phyloP scores from a whole-genome alignment of 2,113 vertebrate genomes.

The Ophthalmolycus amberensis region DNA sequence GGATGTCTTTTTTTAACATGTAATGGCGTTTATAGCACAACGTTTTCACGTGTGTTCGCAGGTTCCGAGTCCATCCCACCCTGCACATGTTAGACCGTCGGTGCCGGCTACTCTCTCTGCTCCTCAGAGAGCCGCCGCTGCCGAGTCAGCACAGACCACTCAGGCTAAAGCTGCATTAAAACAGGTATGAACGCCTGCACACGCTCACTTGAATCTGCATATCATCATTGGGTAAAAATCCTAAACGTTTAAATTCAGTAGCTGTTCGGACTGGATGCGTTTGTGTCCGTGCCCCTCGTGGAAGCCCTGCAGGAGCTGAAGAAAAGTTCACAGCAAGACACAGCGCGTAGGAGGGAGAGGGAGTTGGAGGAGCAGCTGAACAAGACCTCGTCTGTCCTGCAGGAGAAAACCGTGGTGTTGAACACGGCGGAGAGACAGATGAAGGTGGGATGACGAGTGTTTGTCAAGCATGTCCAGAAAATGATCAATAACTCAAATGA shows the following conservation, averaged over 20 bases:
- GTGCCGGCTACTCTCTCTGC: constrained; percentile 82
- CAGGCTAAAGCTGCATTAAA: constrained; percentile 95
- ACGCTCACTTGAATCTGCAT: neutral
- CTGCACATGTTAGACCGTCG: constrained; percentile 76
- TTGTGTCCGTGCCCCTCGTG: neutral
- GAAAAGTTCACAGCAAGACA: too few species aligned
- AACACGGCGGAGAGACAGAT: too few species aligned
- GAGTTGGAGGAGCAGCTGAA: too few species aligned
- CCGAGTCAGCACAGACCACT: constrained; percentile 85
- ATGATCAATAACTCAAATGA: too few species aligned
- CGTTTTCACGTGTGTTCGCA: constrained; percentile 34
- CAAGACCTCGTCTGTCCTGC: too few species aligned
- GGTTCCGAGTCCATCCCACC: constrained; percentile 78
- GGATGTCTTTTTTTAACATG: neutral
- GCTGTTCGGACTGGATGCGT: neutral
- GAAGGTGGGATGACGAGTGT: too few species aligned
- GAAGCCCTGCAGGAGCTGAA: too few species aligned
- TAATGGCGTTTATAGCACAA: neutral
- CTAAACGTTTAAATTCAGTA: neutral
- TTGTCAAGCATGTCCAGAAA: too few species aligned
- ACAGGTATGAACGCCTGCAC: constrained; percentile 83
- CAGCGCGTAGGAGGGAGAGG: too few species aligned
- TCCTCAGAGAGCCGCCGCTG: constrained; percentile 81
- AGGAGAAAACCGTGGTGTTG: too few species aligned
- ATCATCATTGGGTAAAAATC: neutral